Conservation (phyloP, 2,113 vertebrate genomes). For the Narcine bancroftii region DNA sequence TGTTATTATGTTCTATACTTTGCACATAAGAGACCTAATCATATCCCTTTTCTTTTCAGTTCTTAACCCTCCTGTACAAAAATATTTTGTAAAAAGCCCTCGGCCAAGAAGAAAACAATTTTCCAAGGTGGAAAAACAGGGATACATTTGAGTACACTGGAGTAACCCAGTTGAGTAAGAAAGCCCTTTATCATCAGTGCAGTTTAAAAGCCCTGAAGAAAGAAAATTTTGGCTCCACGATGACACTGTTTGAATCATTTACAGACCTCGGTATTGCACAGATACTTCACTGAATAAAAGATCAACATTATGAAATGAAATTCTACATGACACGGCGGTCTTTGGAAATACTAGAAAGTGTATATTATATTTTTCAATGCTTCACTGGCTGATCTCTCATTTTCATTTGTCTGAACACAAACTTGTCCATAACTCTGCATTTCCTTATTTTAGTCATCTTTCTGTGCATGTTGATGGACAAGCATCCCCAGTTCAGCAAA, state of each 20-base stretch:
- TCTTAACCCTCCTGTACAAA: not conserved
- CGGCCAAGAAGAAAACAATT: slow-evolving; percentile 1
- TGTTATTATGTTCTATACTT: slow-evolving; percentile 17
- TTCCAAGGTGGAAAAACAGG: not conserved
- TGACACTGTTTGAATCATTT: slow-evolving; percentile 22
- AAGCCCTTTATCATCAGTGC: not conserved
- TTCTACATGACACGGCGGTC: not conserved
- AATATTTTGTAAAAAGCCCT: slow-evolving; percentile 10
- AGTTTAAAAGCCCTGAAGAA: not conserved
- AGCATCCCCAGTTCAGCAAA: not conserved
- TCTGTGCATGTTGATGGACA: not conserved
- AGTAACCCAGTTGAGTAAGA: not conserved
- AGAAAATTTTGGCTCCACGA: not conserved
- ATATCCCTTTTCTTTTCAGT: slow-evolving; percentile 22
- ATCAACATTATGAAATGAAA: not conserved
- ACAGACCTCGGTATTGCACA: not conserved
- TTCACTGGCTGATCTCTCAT: not conserved
- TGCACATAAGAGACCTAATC: slow-evolving; percentile 32
- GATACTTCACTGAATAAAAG: not conserved
- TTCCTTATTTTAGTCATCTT: not conserved
- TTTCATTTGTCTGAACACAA: no score
- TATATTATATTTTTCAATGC: no score
- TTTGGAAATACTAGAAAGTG: not conserved
- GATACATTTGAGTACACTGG: not conserved
- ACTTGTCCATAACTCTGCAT: not conserved